Evolutionary conservation across 2,888 invertebrate genomes (phyloP).

Genomic region (Spodoptera littoralis): DNA sequence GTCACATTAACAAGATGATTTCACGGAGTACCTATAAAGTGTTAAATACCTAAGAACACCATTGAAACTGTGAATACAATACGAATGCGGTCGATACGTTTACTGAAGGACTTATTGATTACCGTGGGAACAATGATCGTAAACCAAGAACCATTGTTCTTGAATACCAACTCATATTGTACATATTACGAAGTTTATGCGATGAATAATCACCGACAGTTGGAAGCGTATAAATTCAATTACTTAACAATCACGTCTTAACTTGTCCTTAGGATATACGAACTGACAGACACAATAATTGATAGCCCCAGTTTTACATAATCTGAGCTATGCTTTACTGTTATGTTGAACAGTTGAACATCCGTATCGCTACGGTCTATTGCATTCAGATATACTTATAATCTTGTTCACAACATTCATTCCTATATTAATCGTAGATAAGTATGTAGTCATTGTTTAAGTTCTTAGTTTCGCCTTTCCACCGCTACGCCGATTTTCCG

Average conservation of each 20-base stretch:
- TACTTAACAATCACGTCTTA: slow-evolving; percentile 18
- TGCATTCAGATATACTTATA: slow-evolving; percentile 41
- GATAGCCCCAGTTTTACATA: slow-evolving; percentile 27
- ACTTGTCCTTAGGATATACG: slow-evolving; percentile 14
- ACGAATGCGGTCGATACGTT: slow-evolving; percentile 14
- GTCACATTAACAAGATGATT: background rate
- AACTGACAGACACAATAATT: slow-evolving; percentile 11
- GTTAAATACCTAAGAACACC: background rate
- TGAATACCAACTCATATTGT: slow-evolving; percentile 7
- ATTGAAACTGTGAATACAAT: no score
- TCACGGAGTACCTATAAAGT: background rate
- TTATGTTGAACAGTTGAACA: slow-evolving; percentile 35
- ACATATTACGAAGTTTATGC: slow-evolving; percentile 14
- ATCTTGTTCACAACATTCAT: slow-evolving; percentile 34
- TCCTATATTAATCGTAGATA: slow-evolving; percentile 15
- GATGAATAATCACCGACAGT: slow-evolving; percentile 3
- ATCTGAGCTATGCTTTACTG: slow-evolving; percentile 38
- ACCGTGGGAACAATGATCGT: slow-evolving; percentile 31
- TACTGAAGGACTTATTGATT: slow-evolving; percentile 40
- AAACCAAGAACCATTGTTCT: slow-evolving; percentile 14
- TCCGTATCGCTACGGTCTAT: slow-evolving; percentile 47
- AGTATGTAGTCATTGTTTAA: no score
- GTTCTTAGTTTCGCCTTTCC: no score
- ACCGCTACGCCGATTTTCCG: no score
- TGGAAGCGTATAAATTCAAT: slow-evolving; percentile 18